Base-by-base conservation (phyloP, 2,888 invertebrate genomes). In the Polymixis lichenea region DNA sequence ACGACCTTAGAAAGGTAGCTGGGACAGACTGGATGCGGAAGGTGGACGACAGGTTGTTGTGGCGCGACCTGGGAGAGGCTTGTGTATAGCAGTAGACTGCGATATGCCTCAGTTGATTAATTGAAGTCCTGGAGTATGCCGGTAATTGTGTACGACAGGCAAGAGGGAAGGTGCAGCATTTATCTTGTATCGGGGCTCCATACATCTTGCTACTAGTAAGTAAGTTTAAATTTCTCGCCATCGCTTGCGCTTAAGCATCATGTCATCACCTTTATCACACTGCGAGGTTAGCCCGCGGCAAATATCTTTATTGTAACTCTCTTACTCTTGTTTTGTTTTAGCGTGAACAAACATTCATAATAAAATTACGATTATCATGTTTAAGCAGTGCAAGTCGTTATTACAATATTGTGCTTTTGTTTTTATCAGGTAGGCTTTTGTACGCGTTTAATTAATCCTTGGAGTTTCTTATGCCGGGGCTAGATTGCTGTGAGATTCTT, bases 291-390 rank as follows among this genome's bases (percentile, higher is more conserved):
- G 85, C 91, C 87, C 46, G 77, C 75, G 90, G 90, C 87, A 76
- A 84, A 90, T 77, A 86, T 89, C 90, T 91, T 89, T 87, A 90
- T 90, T 89, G 87, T 87, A 84, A 80, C 62, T 83, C 83, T 86
- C 80, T 81, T 75, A 51, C 58, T 86, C 76, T 84, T 87, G 65
- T 83, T 86, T 86, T 86, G 77, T 87, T 87, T 84, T 88, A 72
- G 88, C 86, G 85, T 71, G 87, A 89, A 87, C 85, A 86, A 87
- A 88, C 86, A 88, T 82, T 87, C 84, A 86, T 87, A 81, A n/a
- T n/a, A n/a, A n/a, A n/a, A 83, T 83, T 87, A 85, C 86, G 83
- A 89, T 89, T 89, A 90, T 82, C 86, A 80, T 86, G 79, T 80
- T 83, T 46, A 66, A 75, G 61, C 73, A 71, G 66, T 70, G 64